Evolutionary conservation across 2,797 vertebrate species (phyloP).

Genomic region (Gila robusta): DNA sequence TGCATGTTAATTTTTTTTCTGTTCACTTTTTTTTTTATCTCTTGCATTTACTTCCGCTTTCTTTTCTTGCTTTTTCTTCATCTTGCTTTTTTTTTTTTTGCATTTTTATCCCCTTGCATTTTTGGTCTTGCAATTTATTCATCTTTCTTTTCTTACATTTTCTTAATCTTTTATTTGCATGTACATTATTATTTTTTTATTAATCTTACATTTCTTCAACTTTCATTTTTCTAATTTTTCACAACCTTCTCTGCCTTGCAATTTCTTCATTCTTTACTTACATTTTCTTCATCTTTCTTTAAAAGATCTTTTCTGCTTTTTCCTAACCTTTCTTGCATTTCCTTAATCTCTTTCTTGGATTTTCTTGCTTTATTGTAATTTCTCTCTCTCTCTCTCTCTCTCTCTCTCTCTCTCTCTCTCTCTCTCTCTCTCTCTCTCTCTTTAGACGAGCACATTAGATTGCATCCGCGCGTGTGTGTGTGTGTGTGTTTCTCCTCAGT

Average conservation of each 20-base stretch:
- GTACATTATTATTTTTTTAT: background rate
- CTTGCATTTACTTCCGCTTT: background rate
- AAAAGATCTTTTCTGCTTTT: background rate
- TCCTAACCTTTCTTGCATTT: background rate
- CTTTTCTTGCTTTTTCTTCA: background rate
- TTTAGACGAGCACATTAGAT: background rate
- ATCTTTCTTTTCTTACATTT: background rate
- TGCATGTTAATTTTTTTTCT: background rate
- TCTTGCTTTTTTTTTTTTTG: background rate
- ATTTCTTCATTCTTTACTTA: background rate
- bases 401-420: too few relatives aligned
- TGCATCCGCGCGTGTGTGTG: constrained; percentile 1
- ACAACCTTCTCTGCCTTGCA: too few relatives aligned
- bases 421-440: too few relatives aligned
- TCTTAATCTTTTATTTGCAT: background rate
- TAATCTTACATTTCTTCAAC: too few relatives aligned
- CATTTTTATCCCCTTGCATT: background rate
- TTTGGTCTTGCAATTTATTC: background rate
- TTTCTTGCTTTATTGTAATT: too few relatives aligned
- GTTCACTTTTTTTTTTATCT: too few relatives aligned
- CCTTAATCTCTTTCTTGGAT: background rate
- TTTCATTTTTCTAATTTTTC: too few relatives aligned
- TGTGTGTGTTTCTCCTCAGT: constrained; percentile 49
- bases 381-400: too few relatives aligned
- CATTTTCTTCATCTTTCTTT: background rate